Conservation (phyloP, 2,797 vertebrate genomes). For the Cuculus canorus region DNA sequence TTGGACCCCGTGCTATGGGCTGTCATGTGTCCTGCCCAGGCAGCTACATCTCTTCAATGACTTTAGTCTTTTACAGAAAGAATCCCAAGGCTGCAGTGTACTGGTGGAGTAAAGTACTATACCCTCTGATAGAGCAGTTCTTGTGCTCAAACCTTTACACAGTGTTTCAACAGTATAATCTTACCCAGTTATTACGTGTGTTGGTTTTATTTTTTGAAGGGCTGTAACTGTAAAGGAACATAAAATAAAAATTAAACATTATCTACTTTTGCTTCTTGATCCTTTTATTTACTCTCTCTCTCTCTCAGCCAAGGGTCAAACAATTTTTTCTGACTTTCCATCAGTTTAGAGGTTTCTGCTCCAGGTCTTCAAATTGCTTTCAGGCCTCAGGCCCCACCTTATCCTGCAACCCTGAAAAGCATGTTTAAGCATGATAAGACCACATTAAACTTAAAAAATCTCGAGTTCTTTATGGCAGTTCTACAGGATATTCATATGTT, state of each 20-base stretch:
- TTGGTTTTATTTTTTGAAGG: neutral
- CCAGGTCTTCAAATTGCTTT: neutral
- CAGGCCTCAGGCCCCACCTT: neutral
- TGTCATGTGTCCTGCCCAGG: neutral
- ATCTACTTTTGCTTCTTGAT: neutral
- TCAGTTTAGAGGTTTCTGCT: neutral
- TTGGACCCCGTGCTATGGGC: neutral
- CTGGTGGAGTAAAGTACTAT: neutral
- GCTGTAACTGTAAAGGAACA: neutral
- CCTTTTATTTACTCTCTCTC: neutral
- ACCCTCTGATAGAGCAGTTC: rapidly evolving
- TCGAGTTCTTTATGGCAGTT: neutral
- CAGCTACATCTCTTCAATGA: neutral
- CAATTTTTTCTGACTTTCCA: neutral
- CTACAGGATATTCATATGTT: neutral
- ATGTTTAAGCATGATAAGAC: neutral
- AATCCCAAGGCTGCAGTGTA: neutral
- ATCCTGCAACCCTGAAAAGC: neutral
- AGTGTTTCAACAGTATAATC: neutral
- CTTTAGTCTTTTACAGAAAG: neutral
- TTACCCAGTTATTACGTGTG: neutral
- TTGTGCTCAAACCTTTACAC: neutral
- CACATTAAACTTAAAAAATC: neutral
- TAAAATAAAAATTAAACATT: neutral
- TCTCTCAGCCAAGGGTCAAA: neutral